These are phyloP conservation scores for Eristalinus aeneus DNA, from an alignment of 2,888 invertebrate species.

Conservation along the genomic window DNA sequence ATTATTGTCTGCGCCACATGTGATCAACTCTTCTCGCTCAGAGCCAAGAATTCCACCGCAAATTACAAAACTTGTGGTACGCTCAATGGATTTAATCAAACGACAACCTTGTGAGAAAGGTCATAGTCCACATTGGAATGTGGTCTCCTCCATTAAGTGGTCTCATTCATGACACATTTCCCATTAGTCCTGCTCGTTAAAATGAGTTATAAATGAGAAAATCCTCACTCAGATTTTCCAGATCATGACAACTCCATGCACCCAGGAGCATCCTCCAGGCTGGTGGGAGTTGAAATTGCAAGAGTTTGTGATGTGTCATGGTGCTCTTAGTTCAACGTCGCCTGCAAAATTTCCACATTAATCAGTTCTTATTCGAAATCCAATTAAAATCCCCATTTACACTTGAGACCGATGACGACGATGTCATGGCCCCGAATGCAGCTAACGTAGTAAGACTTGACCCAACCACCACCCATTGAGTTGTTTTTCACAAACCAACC, in stretches of 20 bases:
- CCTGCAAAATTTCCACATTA: slow-evolving; percentile 19
- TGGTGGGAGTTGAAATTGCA: background rate
- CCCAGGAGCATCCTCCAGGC: background rate
- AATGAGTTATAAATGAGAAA: background rate
- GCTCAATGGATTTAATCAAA: too few species aligned
- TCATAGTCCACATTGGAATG: too few species aligned
- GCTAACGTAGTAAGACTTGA: background rate
- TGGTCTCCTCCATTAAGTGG: background rate
- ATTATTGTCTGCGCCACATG: too few species aligned
- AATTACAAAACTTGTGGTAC: too few species aligned
- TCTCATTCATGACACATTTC: background rate
- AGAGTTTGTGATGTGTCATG: background rate
- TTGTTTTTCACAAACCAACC: background rate
- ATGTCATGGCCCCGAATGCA: background rate
- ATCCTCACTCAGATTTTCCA: background rate
- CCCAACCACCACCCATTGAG: background rate
- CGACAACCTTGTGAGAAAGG: too few species aligned
- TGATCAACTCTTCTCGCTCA: too few species aligned
- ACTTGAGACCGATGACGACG: background rate
- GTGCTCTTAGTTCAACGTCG: background rate
- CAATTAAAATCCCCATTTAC: slow-evolving; percentile 37
- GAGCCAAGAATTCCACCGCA: too few species aligned
- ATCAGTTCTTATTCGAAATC: slow-evolving; percentile 17
- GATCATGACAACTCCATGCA: background rate
- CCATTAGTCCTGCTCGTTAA: background rate